A percentile compares a stretch with the other conserved stretches of the same genome.
Evolutionary conservation across 2,888 invertebrate species (phyloP).

Genomic region (Torymus texanus): DNA sequence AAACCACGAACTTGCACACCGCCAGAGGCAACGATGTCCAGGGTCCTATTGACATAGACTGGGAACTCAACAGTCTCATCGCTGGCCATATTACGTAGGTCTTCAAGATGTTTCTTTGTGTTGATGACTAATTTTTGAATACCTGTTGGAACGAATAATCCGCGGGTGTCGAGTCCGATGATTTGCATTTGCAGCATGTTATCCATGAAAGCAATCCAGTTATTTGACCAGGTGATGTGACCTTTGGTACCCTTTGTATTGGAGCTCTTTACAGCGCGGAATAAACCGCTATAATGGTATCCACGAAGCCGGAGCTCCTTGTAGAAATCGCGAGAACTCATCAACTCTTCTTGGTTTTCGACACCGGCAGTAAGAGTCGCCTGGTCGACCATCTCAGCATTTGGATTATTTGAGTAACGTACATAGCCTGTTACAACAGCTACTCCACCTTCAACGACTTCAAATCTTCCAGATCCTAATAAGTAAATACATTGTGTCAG

Average conservation of each 20-base stretch:
- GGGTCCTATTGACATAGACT: constrained; percentile 71
- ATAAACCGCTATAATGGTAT: constrained; percentile 77
- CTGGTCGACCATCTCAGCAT: constrained; percentile 65
- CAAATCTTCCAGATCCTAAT: constrained; percentile 73
- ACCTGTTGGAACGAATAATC: constrained; percentile 78
- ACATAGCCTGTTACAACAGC: constrained; percentile 84
- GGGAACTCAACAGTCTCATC: constrained; percentile 70
- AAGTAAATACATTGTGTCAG: no score
- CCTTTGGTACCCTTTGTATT: constrained; percentile 74
- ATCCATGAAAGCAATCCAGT: constrained; percentile 84
- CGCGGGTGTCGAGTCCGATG: constrained; percentile 73
- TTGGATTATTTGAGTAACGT: constrained; percentile 77
- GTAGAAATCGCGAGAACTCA: constrained; percentile 72
- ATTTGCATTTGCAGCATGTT: constrained; percentile 82
- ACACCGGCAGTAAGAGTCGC: constrained; percentile 57
- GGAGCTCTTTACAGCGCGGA: constrained; percentile 76
- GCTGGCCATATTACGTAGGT: constrained; percentile 60
- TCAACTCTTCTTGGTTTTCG: constrained; percentile 61
- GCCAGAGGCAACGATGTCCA: constrained; percentile 75
- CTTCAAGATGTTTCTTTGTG: constrained; percentile 73
- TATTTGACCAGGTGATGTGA: constrained; percentile 77
- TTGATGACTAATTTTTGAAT: constrained; percentile 79
- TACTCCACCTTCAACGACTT: constrained; percentile 83
- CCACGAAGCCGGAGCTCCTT: constrained; percentile 77
- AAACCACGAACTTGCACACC: constrained; percentile 80